These are phyloP conservation scores for Penaeus indicus DNA, from an alignment of 1,140 invertebrate species.

Conservation along the genomic window DNA sequence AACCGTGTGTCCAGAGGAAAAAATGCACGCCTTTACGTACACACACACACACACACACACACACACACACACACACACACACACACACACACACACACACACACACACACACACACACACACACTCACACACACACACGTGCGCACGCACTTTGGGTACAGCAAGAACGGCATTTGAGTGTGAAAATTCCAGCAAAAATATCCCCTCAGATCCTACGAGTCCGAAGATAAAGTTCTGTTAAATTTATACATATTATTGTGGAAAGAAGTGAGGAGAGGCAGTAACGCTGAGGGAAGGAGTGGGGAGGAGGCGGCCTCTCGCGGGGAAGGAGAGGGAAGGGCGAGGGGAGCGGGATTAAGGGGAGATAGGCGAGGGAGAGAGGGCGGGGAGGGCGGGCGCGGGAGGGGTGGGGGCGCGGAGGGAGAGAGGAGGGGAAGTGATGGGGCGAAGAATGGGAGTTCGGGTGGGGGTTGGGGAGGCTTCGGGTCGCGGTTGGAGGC, in stretches of 20 bases:
- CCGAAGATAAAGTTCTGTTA: constrained; percentile 49
- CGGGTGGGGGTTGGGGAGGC: neutral
- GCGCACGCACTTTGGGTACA: neutral
- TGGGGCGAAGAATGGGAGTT: too few relatives aligned
- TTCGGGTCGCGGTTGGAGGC: too few relatives aligned
- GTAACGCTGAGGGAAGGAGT: constrained; percentile 21
- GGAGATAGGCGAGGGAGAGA: too few relatives aligned
- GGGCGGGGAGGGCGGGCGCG: too few relatives aligned
- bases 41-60: constrained; percentile 2
- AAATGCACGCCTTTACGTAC: neutral
- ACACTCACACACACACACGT: neutral
- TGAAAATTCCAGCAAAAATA: constrained; percentile 20
- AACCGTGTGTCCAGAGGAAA: neutral
- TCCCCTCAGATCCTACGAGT: constrained; percentile 23
- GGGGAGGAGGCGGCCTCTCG: neutral
- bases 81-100: neutral
- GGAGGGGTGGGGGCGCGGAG: too few relatives aligned
- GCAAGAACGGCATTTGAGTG: neutral
- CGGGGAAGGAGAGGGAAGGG: neutral
- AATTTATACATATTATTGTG: constrained; percentile 63
- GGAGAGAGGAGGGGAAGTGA: too few relatives aligned
- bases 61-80: constrained; percentile 3
- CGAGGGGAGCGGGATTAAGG: too few relatives aligned
- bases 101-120: constrained; percentile 16
- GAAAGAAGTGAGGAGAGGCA: constrained; percentile 1